These are phyloP conservation scores for Automeris io DNA, from an alignment of 2,888 invertebrate species.

Conservation along the genomic window DNA sequence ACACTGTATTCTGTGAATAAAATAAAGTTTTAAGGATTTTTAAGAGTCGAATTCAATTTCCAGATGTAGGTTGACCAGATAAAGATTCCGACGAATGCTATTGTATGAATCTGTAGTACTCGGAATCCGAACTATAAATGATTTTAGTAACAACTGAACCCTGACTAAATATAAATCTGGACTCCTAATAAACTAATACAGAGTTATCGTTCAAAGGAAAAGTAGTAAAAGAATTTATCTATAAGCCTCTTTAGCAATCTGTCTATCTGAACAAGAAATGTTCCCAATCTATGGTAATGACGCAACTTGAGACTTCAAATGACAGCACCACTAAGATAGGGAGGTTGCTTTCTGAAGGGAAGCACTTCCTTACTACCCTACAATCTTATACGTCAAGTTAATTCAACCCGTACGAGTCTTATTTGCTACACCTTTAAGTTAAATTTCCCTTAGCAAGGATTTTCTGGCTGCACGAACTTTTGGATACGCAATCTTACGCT, in stretches of 20 bases:
- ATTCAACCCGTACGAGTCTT: constrained; percentile 9
- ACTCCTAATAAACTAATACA: too few species aligned
- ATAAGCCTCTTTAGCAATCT: constrained; percentile 2
- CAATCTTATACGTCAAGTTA: constrained; percentile 18
- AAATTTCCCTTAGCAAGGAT: constrained; percentile 14
- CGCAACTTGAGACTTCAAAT: constrained; percentile 34
- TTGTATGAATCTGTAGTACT: too few species aligned
- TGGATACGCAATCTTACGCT: constrained; percentile 58
- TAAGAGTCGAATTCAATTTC: too few species aligned
- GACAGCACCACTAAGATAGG: constrained; percentile 41
- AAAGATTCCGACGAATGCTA: too few species aligned
- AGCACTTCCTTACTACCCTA: constrained; percentile 45
- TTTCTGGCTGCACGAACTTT: constrained; percentile 10
- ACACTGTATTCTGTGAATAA: too few species aligned
- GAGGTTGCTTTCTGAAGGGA: constrained; percentile 45
- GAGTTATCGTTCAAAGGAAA: too few species aligned
- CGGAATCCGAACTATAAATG: too few species aligned
- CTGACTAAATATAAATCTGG: too few species aligned
- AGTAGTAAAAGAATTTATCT: neutral
- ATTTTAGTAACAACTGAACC: too few species aligned
- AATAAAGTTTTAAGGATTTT: too few species aligned
- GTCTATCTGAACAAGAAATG: constrained; percentile 9
- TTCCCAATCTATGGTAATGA: constrained; percentile 25
- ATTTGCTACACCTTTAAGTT: constrained; percentile 14
- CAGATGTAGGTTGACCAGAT: too few species aligned